phyloP scores from a whole-genome alignment of 2,797 vertebrate genomes.

The Melanotaenia nigrans region DNA sequence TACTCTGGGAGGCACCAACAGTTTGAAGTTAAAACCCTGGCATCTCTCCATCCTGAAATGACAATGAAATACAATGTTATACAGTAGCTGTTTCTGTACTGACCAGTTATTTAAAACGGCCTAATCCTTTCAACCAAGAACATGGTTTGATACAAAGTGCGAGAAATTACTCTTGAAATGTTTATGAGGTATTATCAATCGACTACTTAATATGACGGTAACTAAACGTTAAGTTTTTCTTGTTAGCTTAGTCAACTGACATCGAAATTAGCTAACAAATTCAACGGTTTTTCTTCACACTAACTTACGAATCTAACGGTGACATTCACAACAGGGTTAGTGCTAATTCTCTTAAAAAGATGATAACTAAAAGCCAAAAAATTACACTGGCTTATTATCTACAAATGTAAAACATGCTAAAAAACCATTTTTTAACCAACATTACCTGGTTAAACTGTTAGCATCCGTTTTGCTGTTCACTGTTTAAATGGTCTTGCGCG shows the following conservation, averaged over 20 bases:
- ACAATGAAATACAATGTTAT: neutral
- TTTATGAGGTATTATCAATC: too few species aligned
- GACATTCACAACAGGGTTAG: neutral
- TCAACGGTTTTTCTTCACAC: neutral
- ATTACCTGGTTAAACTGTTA: neutral
- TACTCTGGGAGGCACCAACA: conserved; percentile 76
- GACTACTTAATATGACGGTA: neutral
- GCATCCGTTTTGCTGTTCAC: neutral
- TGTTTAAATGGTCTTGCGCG: neutral
- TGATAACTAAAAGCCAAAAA: neutral
- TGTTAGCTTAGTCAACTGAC: neutral
- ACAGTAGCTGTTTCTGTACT: neutral
- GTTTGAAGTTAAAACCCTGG: conserved; percentile 79
- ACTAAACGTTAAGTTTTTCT: neutral
- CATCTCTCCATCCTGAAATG: conserved; percentile 77
- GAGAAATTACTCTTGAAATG: too few species aligned
- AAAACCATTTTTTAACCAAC: neutral
- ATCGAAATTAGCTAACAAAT: neutral
- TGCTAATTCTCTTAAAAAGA: neutral
- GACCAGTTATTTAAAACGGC: neutral
- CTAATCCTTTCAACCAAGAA: neutral
- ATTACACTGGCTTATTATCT: neutral
- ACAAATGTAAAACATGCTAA: neutral
- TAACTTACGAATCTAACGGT: neutral
- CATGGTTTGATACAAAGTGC: too few species aligned